phyloP scores from a whole-genome alignment of 2,797 vertebrate species.

The Caiman crocodilus region DNA sequence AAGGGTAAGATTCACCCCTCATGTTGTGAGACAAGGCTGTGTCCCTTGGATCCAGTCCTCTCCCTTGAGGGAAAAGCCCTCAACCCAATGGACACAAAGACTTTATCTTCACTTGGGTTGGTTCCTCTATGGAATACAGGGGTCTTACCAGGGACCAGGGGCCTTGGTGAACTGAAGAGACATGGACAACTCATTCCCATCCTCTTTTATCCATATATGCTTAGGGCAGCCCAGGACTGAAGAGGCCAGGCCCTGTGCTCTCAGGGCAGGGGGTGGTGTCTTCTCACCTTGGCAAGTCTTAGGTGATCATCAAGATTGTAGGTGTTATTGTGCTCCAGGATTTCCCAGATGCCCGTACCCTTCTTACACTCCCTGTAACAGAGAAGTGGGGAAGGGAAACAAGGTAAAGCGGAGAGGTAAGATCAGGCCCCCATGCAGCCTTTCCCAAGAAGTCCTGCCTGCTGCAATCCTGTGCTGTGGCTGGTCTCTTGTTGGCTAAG shows the following conservation, averaged over 20 bases:
- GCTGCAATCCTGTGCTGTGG: background rate
- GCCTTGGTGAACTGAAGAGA: background rate
- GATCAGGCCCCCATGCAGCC: conserved; percentile 80
- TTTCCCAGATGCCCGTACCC: conserved; percentile 76
- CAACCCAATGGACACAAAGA: background rate
- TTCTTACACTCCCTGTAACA: conserved; percentile 78
- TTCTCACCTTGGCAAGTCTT: conserved; percentile 74
- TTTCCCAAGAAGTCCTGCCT: background rate
- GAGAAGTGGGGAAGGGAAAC: conserved; percentile 33
- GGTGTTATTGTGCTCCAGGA: conserved; percentile 75
- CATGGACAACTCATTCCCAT: background rate
- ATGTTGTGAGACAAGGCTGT: background rate
- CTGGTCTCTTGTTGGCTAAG: too few relatives aligned
- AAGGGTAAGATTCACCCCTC: background rate
- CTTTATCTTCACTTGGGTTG: background rate
- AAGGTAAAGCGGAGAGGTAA: conserved; percentile 79
- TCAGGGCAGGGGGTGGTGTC: background rate
- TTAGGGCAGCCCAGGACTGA: background rate
- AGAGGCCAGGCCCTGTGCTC: background rate
- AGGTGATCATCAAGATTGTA: conserved; percentile 77
- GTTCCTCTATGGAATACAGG: background rate
- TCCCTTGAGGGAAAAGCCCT: background rate
- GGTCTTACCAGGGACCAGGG: background rate
- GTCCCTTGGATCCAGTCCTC: too few relatives aligned
- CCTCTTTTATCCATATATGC: rapidly evolving